These are phyloP conservation scores for Neogale vison DNA, from an alignment of 2,113 vertebrate species.

Conservation along the genomic window DNA sequence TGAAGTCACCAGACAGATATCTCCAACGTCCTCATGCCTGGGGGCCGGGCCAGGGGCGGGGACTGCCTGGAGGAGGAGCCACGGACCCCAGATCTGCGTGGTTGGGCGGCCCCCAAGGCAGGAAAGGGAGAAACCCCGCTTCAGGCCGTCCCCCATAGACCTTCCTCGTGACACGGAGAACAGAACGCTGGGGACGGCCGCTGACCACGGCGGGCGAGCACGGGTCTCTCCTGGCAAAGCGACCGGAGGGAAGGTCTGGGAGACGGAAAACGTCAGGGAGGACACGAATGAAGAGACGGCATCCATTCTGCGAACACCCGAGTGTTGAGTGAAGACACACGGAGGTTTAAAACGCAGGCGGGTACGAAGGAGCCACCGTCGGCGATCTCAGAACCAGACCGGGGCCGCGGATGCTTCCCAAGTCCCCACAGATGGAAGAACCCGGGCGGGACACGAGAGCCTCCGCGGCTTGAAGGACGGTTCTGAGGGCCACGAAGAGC, in stretches of 20 bases:
- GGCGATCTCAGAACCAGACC: too few relatives aligned
- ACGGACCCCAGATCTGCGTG: rapidly evolving
- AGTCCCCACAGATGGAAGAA: too few relatives aligned
- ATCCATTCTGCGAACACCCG: background rate
- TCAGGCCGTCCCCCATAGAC: too few relatives aligned
- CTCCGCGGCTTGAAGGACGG: too few relatives aligned
- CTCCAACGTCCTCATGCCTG: background rate
- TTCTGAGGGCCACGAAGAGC: too few relatives aligned
- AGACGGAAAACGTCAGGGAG: too few relatives aligned
- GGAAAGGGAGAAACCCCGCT: background rate
- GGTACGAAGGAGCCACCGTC: too few relatives aligned
- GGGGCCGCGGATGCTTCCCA: too few relatives aligned
- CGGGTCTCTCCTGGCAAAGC: background rate
- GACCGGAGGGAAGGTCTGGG: background rate
- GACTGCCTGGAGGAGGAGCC: background rate
- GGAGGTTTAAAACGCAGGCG: too few relatives aligned
- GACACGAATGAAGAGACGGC: rapidly evolving
- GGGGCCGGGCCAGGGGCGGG: background rate
- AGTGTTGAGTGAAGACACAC: too few relatives aligned
- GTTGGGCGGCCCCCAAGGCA: background rate
- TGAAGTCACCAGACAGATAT: background rate
- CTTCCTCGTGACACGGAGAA: background rate
- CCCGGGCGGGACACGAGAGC: too few relatives aligned
- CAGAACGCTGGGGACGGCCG: rapidly evolving
- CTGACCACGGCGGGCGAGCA: rapidly evolving